Percentiles rank a stretch among this genome's conserved stretches.
These are phyloP conservation scores for Anthopleura xanthogrammica DNA, from an alignment of 92 coral and sea anemone species.

Conservation along the genomic window DNA sequence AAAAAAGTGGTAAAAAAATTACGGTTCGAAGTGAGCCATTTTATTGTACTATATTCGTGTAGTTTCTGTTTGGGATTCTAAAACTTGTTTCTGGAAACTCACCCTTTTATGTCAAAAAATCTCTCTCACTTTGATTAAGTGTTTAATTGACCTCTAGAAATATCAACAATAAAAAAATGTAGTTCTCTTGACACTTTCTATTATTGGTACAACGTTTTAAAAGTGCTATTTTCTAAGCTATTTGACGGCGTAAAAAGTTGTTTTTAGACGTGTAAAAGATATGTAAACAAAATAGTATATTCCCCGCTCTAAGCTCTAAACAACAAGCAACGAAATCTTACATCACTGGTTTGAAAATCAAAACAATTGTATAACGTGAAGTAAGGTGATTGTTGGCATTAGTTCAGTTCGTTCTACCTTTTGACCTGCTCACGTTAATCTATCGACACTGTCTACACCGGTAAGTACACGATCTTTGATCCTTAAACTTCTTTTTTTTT, in stretches of 20 bases:
- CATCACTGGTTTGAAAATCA: constrained; percentile 33
- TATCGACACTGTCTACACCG: background rate
- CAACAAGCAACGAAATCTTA: constrained; percentile 32
- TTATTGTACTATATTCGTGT: too few species aligned
- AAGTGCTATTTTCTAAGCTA: background rate
- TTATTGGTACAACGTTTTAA: background rate
- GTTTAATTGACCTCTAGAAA: too few species aligned
- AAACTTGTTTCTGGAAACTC: too few species aligned
- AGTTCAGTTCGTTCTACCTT: constrained; percentile 1
- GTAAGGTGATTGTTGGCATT: background rate
- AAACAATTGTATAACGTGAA: constrained; percentile 16
- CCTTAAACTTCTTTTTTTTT: background rate
- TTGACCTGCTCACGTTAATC: background rate
- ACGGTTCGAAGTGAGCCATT: too few species aligned
- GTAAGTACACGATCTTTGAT: constrained; percentile 32
- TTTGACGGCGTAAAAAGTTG: background rate
- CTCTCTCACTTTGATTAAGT: too few species aligned
- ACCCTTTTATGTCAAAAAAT: too few species aligned
- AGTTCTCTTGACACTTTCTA: background rate
- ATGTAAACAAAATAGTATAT: background rate
- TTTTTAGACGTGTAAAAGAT: constrained; percentile 13
- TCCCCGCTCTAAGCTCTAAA: constrained; percentile 22
- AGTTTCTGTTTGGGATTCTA: too few species aligned
- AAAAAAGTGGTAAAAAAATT: too few species aligned
- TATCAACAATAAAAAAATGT: background rate